Percentiles rank a stretch among this genome's conserved stretches.
phyloP scores from a whole-genome alignment of 2,113 vertebrate genomes.

The Hemiscyllium ocellatum region DNA sequence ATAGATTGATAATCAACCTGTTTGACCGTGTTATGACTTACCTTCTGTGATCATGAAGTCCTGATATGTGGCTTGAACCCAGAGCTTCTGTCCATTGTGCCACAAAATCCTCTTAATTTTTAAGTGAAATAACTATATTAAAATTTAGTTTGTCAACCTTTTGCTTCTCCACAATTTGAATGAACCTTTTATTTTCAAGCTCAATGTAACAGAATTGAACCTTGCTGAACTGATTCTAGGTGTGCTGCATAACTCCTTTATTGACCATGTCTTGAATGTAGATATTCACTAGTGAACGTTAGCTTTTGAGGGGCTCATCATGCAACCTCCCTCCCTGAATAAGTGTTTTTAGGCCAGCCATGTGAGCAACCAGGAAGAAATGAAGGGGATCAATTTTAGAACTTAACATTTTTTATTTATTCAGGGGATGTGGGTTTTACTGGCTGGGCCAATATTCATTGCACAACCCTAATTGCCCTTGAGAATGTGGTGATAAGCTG shows the following conservation, averaged over 20 bases:
- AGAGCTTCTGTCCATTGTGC: no score
- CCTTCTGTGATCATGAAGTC: no score
- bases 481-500: no score
- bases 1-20: no score
- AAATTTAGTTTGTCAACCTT: background rate
- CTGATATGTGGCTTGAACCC: no score
- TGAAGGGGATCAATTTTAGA: background rate
- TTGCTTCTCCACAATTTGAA: background rate
- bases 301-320: background rate
- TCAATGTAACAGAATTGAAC: background rate
- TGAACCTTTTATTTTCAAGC: background rate
- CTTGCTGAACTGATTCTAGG: background rate
- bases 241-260: background rate
- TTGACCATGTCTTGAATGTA: background rate
- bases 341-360: background rate
- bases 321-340: background rate
- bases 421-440: no score
- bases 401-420: no score
- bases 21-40: no score
- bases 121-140: background rate
- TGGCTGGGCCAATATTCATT: no score
- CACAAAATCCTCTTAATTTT: background rate
- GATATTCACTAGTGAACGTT: background rate
- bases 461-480: no score
- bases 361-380: background rate